Evolutionary conservation across 2,797 vertebrate species (phyloP), one percentile per base, ranked within the genome.

Genomic region (Aeoliscus strigatus): DNA sequence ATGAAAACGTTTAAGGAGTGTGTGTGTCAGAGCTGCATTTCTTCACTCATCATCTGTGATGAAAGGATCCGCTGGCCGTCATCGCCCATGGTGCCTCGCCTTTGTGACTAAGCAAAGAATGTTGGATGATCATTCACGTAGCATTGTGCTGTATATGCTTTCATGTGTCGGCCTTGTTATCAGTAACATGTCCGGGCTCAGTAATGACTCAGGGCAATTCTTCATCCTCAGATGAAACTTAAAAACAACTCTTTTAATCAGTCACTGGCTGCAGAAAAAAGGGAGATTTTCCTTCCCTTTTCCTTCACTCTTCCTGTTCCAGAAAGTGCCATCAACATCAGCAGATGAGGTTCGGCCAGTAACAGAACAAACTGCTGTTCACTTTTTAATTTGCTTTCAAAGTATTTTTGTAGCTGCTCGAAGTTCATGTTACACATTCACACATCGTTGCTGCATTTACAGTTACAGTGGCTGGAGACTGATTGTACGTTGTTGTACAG

Each of bases 151-250:
- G 24, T 17, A 25, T 1, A 9, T 16, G 38, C 49, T 66, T 70
- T 70, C 47, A 73, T 71, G 52, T 66, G 41, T 44, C 24, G 17
- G 57, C 46, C 46, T 55, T 50, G 25, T 37, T 63, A 53, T 57
- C 55, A 47, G 27, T 51, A 42, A 28, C 55, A 34, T 51, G 48
- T 58, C 1, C 26, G 9, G 46, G 39, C 34, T 53, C 51, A 39
- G 49, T 38, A 10, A 12, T 14, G 12, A 9, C 14, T 4, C 26
- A 10, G 8, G 40, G 36, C 40, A 29, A 64, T 57, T 58, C 4
- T 43, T 53, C 54, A 44, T 75, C 58, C 43, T 33, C 28, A 51
- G 47, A 35, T 35, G 6, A n/a, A n/a, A 27, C 18, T 21, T 27
- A 27, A 27, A 26, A 66, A 14, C 33, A 31, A 5, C 37, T n/a